These are phyloP conservation scores for Nibea coibor DNA, from an alignment of 2,113 vertebrate species.

Conservation along the genomic window DNA sequence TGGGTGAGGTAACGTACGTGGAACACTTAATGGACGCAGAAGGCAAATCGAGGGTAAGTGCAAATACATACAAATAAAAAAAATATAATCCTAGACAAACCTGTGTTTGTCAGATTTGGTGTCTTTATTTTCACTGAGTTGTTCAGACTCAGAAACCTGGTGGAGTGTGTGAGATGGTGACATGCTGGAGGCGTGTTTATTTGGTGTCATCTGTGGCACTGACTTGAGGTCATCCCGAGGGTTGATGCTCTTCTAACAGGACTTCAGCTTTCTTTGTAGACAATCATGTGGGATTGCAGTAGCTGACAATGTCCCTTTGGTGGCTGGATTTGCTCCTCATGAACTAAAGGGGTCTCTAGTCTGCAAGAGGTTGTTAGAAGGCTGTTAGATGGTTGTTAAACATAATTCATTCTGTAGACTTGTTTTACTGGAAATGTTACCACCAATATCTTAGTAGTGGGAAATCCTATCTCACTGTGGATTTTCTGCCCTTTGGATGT, in stretches of 20 bases:
- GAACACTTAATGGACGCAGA: conserved; percentile 99
- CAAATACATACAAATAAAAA: conserved; percentile 85
- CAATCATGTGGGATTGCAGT: conserved; percentile 72
- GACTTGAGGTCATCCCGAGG: conserved; percentile 69
- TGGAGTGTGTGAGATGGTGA: conserved; percentile 75
- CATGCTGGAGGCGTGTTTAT: conserved; percentile 66
- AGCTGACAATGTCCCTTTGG: conserved; percentile 71
- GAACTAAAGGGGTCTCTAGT: conserved; percentile 60
- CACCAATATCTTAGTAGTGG: conserved; percentile 65
- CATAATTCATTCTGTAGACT: conserved; percentile 48
- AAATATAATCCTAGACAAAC: conserved; percentile 81
- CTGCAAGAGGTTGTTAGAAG: conserved; percentile 70
- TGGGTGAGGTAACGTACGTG: conserved; percentile 99
- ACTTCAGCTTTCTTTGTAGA: conserved; percentile 74
- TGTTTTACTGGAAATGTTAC: conserved; percentile 60
- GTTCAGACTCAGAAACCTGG: conserved; percentile 71
- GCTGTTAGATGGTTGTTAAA: conserved; percentile 73
- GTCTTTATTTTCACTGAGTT: conserved; percentile 77
- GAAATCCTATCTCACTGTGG: conserved; percentile 64
- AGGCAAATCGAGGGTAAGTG: conserved; percentile 99
- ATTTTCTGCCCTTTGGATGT: conserved; percentile 70
- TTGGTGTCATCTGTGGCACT: conserved; percentile 75
- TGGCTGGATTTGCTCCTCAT: conserved; percentile 74
- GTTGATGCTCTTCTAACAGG: conserved; percentile 71
- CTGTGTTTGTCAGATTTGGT: conserved; percentile 85